phyloP scores from a whole-genome alignment of 53 echinoderm and acorn worm genomes.

The Holothuria leucospilota region DNA sequence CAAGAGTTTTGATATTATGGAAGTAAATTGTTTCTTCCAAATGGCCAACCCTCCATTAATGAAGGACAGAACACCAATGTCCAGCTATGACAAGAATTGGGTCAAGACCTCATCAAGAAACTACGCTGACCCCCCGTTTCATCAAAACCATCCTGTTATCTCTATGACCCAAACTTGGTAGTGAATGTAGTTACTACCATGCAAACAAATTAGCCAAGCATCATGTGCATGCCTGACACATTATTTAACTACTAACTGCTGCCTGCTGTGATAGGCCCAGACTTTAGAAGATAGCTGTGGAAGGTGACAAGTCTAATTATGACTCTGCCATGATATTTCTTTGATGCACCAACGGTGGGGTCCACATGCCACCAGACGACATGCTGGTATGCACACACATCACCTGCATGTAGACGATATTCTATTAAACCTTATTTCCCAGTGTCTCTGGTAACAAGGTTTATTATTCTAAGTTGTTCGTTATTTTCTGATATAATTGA shows the following conservation, averaged over 20 bases:
- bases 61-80: neutral
- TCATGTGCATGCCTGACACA: slow-evolving; percentile 4
- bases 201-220: neutral
- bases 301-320: slow-evolving; percentile 19
- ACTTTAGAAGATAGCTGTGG: neutral
- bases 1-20: no score
- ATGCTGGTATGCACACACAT: slow-evolving; percentile 8
- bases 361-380: slow-evolving; percentile 20
- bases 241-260: slow-evolving; percentile 27
- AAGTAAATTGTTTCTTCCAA: no score
- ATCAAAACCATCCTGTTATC: no score
- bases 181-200: no score
- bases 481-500: slow-evolving; percentile 41
- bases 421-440: neutral
- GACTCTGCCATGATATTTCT: neutral
- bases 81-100: slow-evolving; percentile 23
- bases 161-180: no score
- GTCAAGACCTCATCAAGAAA: neutral
- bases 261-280: neutral
- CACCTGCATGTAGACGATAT: no score
- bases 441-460: neutral
- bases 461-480: slow-evolving; percentile 29
- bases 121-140: no score
- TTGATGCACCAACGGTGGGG: neutral
- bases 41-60: no score